Evolutionary conservation across 2,888 invertebrate species (phyloP).

Genomic region (Drosophila mettleri): DNA sequence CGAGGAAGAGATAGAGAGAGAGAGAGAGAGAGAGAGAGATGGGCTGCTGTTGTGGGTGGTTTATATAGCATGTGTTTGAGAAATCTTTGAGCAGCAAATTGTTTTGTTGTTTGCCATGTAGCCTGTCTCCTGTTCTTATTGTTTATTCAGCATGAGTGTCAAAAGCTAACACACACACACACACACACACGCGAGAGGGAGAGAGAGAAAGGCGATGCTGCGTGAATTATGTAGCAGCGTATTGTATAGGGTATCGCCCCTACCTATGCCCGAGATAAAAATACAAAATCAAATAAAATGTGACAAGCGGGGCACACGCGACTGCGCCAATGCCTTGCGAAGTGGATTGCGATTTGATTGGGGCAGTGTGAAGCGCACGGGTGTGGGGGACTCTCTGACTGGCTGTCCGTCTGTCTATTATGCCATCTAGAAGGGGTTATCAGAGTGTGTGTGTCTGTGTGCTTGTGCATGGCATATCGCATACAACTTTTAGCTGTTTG

Average conservation of each 20-base stretch:
- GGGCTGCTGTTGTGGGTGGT: not conserved
- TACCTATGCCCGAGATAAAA: conserved; percentile 34
- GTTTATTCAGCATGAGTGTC: conserved; percentile 58
- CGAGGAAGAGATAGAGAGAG: not conserved
- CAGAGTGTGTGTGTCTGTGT: conserved; percentile 8
- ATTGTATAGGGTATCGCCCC: conserved; percentile 19
- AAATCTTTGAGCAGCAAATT: conserved; percentile 49
- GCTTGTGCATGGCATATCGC: conserved; percentile 21
- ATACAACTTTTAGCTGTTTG: conserved; percentile 32
- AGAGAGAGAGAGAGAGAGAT: not conserved
- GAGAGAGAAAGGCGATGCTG: conserved; percentile 10
- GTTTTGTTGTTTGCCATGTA: conserved; percentile 45
- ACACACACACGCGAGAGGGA: conserved; percentile 2
- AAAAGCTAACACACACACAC: conserved; percentile 39
- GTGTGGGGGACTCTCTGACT: too few relatives aligned
- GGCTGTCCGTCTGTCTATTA: not conserved
- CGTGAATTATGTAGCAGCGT: conserved; percentile 42
- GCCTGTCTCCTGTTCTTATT: conserved; percentile 40
- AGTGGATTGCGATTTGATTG: conserved; percentile 36
- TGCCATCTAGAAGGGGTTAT: not conserved
- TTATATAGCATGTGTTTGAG: not conserved
- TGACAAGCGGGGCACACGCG: conserved; percentile 49
- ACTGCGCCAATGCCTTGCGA: conserved; percentile 49
- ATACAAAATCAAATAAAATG: conserved; percentile 63
- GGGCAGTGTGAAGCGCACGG: too few relatives aligned